Percentiles rank a stretch among this genome's conserved stretches.
These are phyloP conservation scores for Aspidiotus destructor DNA, from an alignment of 2,888 invertebrate species.

Conservation along the genomic window DNA sequence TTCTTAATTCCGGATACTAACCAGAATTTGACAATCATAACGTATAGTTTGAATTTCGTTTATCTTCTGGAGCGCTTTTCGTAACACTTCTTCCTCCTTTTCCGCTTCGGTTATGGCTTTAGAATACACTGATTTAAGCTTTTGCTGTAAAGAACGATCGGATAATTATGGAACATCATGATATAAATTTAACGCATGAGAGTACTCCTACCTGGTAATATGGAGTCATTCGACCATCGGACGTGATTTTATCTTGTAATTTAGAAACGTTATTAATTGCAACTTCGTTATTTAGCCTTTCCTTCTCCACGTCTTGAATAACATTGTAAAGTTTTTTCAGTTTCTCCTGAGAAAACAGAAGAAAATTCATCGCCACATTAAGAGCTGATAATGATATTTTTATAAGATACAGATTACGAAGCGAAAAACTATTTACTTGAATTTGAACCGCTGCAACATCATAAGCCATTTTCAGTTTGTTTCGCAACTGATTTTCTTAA, in stretches of 20 bases:
- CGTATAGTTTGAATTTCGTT: constrained; percentile 81
- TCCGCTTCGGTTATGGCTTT: constrained; percentile 70
- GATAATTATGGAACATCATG: constrained; percentile 9
- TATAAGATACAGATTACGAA: no score
- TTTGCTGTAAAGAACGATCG: constrained; percentile 50
- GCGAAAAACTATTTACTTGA: constrained; percentile 5
- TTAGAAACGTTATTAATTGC: constrained; percentile 68
- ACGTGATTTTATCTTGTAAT: constrained; percentile 56
- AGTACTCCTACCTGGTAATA: constrained; percentile 46
- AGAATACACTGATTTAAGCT: constrained; percentile 69
- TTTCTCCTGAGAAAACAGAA: constrained; percentile 17
- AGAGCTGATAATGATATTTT: neutral
- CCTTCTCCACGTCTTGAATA: constrained; percentile 60
- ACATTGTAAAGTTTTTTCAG: constrained; percentile 22
- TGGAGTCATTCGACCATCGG: constrained; percentile 44
- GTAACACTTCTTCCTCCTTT: constrained; percentile 70
- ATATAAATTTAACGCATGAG: constrained; percentile 10
- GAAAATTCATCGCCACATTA: neutral
- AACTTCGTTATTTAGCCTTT: constrained; percentile 66
- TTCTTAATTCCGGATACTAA: neutral
- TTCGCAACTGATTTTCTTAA: constrained; percentile 1
- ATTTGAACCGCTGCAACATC: constrained; percentile 25
- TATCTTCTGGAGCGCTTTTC: constrained; percentile 74
- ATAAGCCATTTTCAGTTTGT: constrained; percentile 11
- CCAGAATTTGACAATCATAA: constrained; percentile 61